Evolutionary conservation across 2,797 vertebrate species (phyloP).

Genomic region (Myioborus melanocephalus): DNA sequence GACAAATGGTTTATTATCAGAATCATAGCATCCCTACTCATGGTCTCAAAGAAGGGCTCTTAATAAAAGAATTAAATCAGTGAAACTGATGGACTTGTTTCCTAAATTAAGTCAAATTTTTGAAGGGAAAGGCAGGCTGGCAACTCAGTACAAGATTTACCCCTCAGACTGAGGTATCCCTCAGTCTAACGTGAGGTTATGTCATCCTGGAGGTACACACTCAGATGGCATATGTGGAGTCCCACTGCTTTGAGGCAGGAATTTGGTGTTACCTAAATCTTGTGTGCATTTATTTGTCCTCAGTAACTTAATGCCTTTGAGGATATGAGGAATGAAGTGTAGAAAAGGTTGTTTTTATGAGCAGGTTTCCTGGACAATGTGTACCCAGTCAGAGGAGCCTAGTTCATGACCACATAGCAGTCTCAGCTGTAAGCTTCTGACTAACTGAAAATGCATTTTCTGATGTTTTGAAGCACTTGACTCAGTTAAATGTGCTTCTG

Average conservation of each 20-base stretch:
- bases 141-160: background rate
- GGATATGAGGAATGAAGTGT: background rate
- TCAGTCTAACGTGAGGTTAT: background rate
- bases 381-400: background rate
- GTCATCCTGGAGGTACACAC: background rate
- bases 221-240: background rate
- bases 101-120: constrained; percentile 44
- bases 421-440: background rate
- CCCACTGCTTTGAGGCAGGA: background rate
- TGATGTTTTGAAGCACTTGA: background rate
- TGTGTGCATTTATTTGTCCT: background rate
- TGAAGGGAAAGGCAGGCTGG: constrained; percentile 13
- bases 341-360: background rate
- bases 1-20: background rate
- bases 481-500: background rate
- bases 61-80: constrained; percentile 54
- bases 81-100: constrained; percentile 44
- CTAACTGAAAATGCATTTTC: background rate
- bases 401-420: background rate
- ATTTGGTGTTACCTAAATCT: background rate
- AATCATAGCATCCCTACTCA: background rate
- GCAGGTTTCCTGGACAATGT: background rate
- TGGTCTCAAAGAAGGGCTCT: constrained; percentile 46
- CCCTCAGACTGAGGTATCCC: background rate
- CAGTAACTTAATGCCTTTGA: background rate